Conservation (phyloP, 2,113 vertebrate genomes). For the Albula goreensis region DNA sequence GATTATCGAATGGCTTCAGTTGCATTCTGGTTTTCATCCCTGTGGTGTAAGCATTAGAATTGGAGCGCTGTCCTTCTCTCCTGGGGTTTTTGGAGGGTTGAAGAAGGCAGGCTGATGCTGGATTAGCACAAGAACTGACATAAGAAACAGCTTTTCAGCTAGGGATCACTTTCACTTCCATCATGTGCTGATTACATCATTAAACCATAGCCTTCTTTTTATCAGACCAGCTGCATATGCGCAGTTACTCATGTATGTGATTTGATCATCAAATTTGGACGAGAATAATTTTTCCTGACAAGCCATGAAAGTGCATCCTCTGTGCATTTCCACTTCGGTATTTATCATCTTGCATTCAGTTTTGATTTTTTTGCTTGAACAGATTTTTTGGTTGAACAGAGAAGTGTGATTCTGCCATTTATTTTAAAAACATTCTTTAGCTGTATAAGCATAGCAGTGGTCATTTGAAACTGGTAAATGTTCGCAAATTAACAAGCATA, state of each 20-base stretch:
- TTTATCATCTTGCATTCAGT: background rate
- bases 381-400: too few relatives aligned
- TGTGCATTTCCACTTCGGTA: background rate
- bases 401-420: background rate
- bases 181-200: constrained; percentile 25
- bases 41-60: background rate
- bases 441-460: background rate
- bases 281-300: background rate
- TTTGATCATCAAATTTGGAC: background rate
- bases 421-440: background rate
- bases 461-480: background rate
- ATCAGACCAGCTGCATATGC: constrained; percentile 19
- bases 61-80: background rate
- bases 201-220: background rate
- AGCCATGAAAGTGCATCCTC: background rate
- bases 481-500: background rate
- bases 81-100: background rate
- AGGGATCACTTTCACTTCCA: background rate
- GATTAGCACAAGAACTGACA: background rate
- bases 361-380: background rate
- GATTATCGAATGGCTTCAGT: background rate
- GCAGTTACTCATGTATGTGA: background rate
- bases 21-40: background rate
- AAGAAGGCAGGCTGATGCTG: background rate
- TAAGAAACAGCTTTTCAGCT: background rate